Evolutionary conservation across 2,797 vertebrate genomes (phyloP).

Genomic region (Neostethus bicornis): DNA sequence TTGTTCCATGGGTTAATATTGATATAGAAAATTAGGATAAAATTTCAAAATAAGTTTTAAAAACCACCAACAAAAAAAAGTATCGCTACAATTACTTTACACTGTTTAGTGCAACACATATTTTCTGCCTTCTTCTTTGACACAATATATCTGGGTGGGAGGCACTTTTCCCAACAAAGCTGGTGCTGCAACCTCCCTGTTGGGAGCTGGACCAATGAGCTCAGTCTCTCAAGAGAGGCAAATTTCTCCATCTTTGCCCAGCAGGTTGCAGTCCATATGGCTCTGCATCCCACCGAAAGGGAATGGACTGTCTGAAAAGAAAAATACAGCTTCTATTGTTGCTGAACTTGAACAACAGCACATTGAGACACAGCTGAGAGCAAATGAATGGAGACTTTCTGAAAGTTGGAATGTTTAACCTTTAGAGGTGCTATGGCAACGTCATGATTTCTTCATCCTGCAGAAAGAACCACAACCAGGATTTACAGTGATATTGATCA

Average conservation of each 20-base stretch:
- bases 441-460: conserved; percentile 30
- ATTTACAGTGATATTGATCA: background rate
- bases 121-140: conserved; percentile 22
- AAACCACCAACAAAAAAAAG: background rate
- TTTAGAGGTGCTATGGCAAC: conserved; percentile 56
- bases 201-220: conserved; percentile 57
- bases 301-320: conserved; percentile 51
- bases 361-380: conserved; percentile 51
- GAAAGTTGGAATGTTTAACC: conserved; percentile 57
- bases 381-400: conserved; percentile 54
- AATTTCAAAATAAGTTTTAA: conserved; percentile 35
- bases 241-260: conserved; percentile 59
- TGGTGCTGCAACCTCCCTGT: conserved; percentile 37
- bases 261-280: conserved; percentile 49
- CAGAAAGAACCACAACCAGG: conserved; percentile 4
- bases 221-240: conserved; percentile 59
- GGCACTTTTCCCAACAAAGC: conserved; percentile 38
- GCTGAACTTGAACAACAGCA: conserved; percentile 60
- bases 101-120: conserved; percentile 9
- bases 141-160: conserved; percentile 25
- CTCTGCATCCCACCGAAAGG: conserved; percentile 52
- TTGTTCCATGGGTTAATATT: conserved; percentile 62
- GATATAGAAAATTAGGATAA: conserved; percentile 63
- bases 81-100: conserved; percentile 8
- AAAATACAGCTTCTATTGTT: conserved; percentile 64